Base-by-base conservation (phyloP, 2,888 invertebrate species). In the Ectemnius continuus region DNA sequence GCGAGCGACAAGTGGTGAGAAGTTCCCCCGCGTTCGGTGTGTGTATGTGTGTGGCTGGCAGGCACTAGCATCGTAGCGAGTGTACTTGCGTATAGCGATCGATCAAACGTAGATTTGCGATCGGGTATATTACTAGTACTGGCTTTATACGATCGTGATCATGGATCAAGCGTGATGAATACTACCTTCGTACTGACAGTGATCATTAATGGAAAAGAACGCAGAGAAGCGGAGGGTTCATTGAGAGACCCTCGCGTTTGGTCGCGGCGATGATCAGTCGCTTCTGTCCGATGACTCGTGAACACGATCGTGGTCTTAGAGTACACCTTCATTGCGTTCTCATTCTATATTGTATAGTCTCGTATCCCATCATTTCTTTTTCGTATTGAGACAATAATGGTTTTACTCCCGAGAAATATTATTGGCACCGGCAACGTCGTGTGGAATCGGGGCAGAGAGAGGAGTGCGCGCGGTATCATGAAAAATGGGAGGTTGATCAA, bases 21-120 rank as follows among this genome's bases (percentile, higher is more conserved):
- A 68, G 47, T 52, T 74, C 62, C 67, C 66, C 47, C 52, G 5
- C 52, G 5, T 52, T 16, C 52, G n/a, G 59, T 58, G 64, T 69
- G 74, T 83, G 76, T 59, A 76, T 79, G 75, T 85, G 81, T 84
- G 81, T 81, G 84, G 23, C 23, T 87, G 87, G 87, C 87, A 86
- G 86, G 86, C 86, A 77, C 76, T 87, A 87, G 85, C 36, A 85
- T 83, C 59, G 65, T 86, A 86, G 85, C 69, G 71, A 66, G 62
- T 67, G 59, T 70, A 75, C 56, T 26, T 79, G 68, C 67, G 68
- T 71, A 64, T 68, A 64, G 71, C 61, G 70, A 66, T 67, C 67
- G 66, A 68, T 62, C 67, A 48, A 56, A 58, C 60, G 18, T 75
- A 74, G 57, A 74, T 45, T 67, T 61, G 65, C 45, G 61, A 73